Conservation (phyloP, 2,797 vertebrate species). For the Clangula hyemalis region DNA sequence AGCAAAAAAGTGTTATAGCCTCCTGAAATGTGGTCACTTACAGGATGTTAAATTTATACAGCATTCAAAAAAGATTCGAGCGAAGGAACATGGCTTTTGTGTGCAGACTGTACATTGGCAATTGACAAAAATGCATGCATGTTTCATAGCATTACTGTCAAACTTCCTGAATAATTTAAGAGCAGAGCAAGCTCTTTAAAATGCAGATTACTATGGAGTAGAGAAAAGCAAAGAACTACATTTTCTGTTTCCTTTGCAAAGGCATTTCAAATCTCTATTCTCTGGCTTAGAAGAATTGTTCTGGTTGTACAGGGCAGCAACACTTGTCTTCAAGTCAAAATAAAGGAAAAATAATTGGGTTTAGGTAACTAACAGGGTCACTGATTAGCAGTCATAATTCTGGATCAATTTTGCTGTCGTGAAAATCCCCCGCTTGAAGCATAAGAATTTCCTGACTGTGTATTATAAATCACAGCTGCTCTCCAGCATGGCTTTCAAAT, state of each 20-base stretch:
- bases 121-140: conserved; percentile 87
- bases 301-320: not conserved
- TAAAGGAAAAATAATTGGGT: not conserved
- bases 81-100: conserved; percentile 96
- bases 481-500: accelerated
- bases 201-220: conserved; percentile 71
- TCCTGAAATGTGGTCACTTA: accelerated
- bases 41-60: accelerated
- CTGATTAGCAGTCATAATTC: not conserved
- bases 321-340: not conserved
- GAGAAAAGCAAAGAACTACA: conserved; percentile 79
- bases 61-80: conserved; percentile 17
- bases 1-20: accelerated
- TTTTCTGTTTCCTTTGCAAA: conserved; percentile 65
- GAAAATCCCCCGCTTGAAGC: not conserved
- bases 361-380: not conserved
- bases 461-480: not conserved
- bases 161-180: conserved; percentile 33
- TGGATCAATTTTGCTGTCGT: not conserved
- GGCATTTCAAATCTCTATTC: conserved; percentile 25
- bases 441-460: accelerated
- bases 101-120: conserved; percentile 88
- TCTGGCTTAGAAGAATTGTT: conserved; percentile 29
- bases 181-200: conserved; percentile 71
- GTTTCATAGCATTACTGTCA: conserved; percentile 79